These are phyloP conservation scores for Xiphydria camelus DNA, from an alignment of 2,888 invertebrate genomes.

Conservation along the genomic window DNA sequence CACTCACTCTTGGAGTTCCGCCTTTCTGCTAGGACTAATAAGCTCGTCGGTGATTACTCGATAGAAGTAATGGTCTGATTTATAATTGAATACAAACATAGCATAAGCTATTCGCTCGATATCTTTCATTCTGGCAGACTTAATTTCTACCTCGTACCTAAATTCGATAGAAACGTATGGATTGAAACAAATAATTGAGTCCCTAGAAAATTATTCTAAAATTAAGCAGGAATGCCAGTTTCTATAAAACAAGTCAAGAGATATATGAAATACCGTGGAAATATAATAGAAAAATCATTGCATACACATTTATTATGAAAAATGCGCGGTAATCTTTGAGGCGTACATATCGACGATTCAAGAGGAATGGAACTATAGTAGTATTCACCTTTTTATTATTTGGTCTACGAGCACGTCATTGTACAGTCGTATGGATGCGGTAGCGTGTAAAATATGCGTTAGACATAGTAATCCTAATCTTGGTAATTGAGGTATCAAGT, in stretches of 20 bases:
- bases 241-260: no score
- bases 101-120: slow-evolving; percentile 71
- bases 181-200: no score
- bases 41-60: slow-evolving; percentile 59
- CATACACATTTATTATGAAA: no score
- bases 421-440: slow-evolving; percentile 61
- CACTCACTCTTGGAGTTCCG: slow-evolving; percentile 60
- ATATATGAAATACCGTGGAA: no score
- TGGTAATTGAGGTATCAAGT: slow-evolving; percentile 59
- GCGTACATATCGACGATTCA: no score
- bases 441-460: slow-evolving; percentile 69
- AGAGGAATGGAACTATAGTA: no score
- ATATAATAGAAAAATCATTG: no score
- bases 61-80: slow-evolving; percentile 59
- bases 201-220: no score
- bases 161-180: no score
- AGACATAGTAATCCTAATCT: slow-evolving; percentile 66
- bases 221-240: no score
- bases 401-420: slow-evolving; percentile 58
- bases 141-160: slow-evolving; percentile 59
- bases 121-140: slow-evolving; percentile 69
- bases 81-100: slow-evolving; percentile 66
- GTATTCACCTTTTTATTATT: slow-evolving; percentile 61
- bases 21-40: slow-evolving; percentile 59
- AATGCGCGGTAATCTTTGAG: no score